Conservation (phyloP, 2,797 vertebrate species). For the Acanthurus leucopareius region DNA sequence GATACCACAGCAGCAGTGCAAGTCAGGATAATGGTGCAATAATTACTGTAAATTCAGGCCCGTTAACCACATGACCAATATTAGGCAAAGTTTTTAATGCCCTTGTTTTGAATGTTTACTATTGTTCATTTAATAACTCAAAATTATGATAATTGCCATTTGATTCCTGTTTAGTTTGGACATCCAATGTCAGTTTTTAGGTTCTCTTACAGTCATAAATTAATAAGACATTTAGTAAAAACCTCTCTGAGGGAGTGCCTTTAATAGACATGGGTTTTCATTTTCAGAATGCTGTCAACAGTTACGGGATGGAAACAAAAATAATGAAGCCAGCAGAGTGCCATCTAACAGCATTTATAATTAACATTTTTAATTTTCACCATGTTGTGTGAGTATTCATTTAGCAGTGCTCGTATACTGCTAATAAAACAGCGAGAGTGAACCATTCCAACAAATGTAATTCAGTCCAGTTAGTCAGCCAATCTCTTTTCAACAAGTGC, state of each 20-base stretch:
- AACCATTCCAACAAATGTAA: conserved; percentile 21
- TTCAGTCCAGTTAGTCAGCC: conserved; percentile 18
- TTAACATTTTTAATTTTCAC: conserved; percentile 17
- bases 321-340: neutral
- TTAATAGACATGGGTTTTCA: neutral
- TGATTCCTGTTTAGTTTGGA: neutral
- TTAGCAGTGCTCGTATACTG: conserved; percentile 7
- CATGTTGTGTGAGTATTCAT: conserved; percentile 7
- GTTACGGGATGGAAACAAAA: neutral
- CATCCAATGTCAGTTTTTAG: neutral
- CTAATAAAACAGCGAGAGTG: conserved; percentile 30
- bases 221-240: neutral
- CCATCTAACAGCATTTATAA: conserved; percentile 1
- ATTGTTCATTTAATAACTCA: neutral
- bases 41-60: neutral
- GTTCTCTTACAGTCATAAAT: neutral
- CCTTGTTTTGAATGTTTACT: neutral
- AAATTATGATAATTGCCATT: neutral
- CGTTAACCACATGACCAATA: neutral
- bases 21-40: neutral
- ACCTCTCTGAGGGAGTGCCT: neutral
- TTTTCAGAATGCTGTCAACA: neutral
- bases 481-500: conserved; percentile 8
- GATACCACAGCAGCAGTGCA: neutral
- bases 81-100: neutral